Evolutionary conservation across 2,888 invertebrate genomes (phyloP).

Genomic region (Poecilus cupreus): DNA sequence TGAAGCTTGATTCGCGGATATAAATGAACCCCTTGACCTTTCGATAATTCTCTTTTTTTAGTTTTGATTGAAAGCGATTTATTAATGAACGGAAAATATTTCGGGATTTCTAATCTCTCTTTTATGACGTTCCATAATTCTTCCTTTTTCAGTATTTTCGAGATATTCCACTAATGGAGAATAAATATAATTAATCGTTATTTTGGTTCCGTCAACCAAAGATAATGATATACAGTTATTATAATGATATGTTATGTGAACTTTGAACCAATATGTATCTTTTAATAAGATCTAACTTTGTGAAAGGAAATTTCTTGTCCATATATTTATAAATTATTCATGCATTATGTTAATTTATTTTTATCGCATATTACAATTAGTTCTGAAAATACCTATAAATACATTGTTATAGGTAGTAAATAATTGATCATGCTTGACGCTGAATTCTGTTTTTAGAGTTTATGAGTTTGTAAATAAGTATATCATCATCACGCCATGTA

Average conservation of each 20-base stretch:
- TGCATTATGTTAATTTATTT: no score
- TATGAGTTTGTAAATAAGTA: no score
- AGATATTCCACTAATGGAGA: background rate
- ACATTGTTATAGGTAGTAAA: no score
- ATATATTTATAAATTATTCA: no score
- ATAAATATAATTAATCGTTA: background rate
- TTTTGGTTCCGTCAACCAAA: background rate
- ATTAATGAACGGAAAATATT: constrained; percentile 6
- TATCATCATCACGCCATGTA: no score
- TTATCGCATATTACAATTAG: no score
- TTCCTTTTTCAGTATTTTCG: background rate
- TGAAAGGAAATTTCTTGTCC: background rate
- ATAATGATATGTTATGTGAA: background rate
- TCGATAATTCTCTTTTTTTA: background rate
- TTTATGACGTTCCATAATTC: background rate
- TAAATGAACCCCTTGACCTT: background rate
- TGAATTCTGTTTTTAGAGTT: no score
- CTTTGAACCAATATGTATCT: background rate
- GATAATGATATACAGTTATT: no score
- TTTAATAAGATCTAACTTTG: background rate
- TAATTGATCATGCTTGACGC: no score
- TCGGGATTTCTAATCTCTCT: background rate
- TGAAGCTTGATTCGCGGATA: background rate
- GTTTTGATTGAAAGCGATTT: background rate
- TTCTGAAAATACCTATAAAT: no score